Conservation (phyloP, 2,113 vertebrate species). For the Spea bombifrons region DNA sequence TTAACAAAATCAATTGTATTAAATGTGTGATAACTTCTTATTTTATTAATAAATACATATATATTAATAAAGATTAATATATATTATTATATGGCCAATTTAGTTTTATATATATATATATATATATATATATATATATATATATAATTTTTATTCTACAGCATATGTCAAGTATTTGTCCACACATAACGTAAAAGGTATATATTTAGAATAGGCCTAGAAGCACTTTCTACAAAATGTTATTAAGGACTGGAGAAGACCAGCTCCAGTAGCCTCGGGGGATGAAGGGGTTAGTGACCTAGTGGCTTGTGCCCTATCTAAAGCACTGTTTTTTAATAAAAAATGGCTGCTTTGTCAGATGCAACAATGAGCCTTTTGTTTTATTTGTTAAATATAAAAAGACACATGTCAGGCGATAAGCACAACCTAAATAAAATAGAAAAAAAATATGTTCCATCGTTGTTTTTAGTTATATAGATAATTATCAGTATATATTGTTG, state of each 20-base stretch:
- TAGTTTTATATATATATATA: no score
- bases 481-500: not conserved
- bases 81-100: no score
- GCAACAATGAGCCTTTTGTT: constrained; percentile 32
- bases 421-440: not conserved
- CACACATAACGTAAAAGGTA: not conserved
- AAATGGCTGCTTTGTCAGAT: constrained; percentile 16
- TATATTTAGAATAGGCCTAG: not conserved
- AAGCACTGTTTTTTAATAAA: constrained; percentile 8
- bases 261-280: constrained; percentile 8
- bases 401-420: constrained; percentile 6
- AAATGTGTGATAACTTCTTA: no score
- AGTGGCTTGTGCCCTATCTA: not conserved
- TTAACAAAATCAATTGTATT: no score
- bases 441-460: not conserved
- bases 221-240: not conserved
- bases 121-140: no score
- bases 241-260: not conserved
- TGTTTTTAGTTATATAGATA: not conserved
- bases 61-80: no score
- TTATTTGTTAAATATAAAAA: not conserved
- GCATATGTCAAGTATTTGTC: not conserved
- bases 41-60: no score
- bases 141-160: not conserved
- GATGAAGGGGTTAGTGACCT: constrained; percentile 8